Percentiles rank a stretch among this genome's conserved stretches.
Evolutionary conservation across 2,888 invertebrate species (phyloP).

Genomic region (Drosophila kuntzei): DNA sequence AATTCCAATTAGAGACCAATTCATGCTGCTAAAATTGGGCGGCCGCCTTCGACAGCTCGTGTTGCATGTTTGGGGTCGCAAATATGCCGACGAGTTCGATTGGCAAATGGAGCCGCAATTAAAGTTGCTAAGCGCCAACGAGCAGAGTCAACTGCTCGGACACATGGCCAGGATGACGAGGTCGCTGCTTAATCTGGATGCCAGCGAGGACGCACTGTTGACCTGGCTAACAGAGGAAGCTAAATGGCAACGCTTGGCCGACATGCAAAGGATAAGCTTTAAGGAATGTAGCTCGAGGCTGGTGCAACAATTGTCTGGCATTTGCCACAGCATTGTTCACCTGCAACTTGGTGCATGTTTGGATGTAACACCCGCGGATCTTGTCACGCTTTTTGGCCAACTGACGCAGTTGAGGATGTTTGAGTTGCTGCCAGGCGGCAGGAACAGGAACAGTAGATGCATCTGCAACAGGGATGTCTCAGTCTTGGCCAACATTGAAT

Average conservation of each 20-base stretch:
- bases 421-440: constrained; percentile 47
- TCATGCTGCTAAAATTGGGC: constrained; percentile 52
- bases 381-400: constrained; percentile 34
- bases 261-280: constrained; percentile 52
- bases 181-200: constrained; percentile 53
- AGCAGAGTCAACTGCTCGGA: constrained; percentile 46
- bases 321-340: constrained; percentile 47
- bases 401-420: constrained; percentile 43
- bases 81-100: constrained; percentile 55
- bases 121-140: constrained; percentile 38
- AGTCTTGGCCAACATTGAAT: constrained; percentile 41
- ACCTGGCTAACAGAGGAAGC: constrained; percentile 24
- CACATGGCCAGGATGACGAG: constrained; percentile 44
- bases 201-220: constrained; percentile 20
- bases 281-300: constrained; percentile 20
- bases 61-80: constrained; percentile 54
- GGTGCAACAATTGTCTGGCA: constrained; percentile 45
- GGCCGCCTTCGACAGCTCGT: constrained; percentile 49
- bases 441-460: constrained; percentile 18
- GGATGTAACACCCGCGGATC: constrained; percentile 20
- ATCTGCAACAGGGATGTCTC: constrained; percentile 2
- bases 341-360: constrained; percentile 42
- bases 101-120: constrained; percentile 48
- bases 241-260: constrained; percentile 20
- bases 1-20: constrained; percentile 61